Percentiles rank a stretch among this genome's conserved stretches.
phyloP scores from a whole-genome alignment of 2,797 vertebrate genomes.

The Crenichthys baileyi region DNA sequence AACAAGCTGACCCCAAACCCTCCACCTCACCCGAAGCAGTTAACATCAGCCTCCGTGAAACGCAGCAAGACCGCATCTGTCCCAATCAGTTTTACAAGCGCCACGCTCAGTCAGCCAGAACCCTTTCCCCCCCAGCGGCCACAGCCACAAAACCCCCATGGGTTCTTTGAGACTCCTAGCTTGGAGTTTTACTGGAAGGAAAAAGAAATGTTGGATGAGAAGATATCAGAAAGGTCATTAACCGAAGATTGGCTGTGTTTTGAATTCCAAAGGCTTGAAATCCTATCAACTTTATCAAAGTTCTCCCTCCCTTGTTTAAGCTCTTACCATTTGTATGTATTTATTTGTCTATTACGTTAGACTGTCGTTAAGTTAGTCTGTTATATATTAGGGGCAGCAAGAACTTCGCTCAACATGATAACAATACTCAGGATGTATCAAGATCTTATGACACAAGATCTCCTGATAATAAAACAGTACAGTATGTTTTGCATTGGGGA shows the following conservation, averaged over 20 bases:
- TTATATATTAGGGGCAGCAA: too few species aligned
- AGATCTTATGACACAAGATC: too few species aligned
- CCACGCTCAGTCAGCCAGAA: conserved; percentile 50
- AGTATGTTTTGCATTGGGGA: too few species aligned
- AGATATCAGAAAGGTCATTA: conserved; percentile 23
- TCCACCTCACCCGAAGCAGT: conserved; percentile 64
- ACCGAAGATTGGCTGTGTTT: conserved; percentile 30
- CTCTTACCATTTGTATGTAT: too few species aligned
- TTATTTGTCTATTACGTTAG: too few species aligned
- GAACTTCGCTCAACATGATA: too few species aligned
- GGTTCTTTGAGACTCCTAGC: conserved; percentile 50
- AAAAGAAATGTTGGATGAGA: conserved; percentile 36
- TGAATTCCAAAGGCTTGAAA: conserved; percentile 20
- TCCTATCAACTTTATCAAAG: background rate
- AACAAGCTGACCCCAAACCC: conserved; percentile 63
- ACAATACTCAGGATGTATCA: too few species aligned
- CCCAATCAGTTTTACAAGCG: conserved; percentile 69
- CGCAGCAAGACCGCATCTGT: conserved; percentile 54
- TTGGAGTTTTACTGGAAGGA: conserved; percentile 46
- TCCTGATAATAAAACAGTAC: too few species aligned
- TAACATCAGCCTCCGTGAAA: conserved; percentile 74
- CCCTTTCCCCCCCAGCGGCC: conserved; percentile 15
- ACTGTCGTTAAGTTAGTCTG: too few species aligned
- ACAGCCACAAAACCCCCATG: conserved; percentile 44
- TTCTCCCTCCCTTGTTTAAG: too few species aligned